Conservation (phyloP, 2,888 invertebrate genomes). For the Reticulitermes lucifugus region DNA sequence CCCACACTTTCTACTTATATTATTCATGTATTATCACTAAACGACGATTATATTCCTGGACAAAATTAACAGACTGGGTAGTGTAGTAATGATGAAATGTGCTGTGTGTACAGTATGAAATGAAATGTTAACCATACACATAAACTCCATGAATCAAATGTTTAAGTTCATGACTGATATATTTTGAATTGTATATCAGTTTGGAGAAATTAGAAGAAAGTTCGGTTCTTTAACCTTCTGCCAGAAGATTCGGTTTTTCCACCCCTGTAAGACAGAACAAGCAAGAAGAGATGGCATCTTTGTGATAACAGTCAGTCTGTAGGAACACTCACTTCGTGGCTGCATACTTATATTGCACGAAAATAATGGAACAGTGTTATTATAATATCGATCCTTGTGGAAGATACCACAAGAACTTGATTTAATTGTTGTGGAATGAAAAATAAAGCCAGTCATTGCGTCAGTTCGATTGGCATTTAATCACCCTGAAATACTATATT, state of each 20-base stretch:
- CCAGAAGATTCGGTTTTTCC: background rate
- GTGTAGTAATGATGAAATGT: too few relatives aligned
- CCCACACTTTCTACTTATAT: too few relatives aligned
- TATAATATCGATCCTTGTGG: background rate
- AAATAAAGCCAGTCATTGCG: conserved; percentile 21
- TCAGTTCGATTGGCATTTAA: background rate
- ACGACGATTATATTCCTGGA: too few relatives aligned
- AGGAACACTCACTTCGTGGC: background rate
- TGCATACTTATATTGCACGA: conserved; percentile 12
- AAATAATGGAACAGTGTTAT: conserved; percentile 6
- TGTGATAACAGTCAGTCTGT: conserved; percentile 3
- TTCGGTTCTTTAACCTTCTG: too few relatives aligned
- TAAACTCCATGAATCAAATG: too few relatives aligned
- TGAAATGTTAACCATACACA: too few relatives aligned
- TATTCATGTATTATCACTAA: too few relatives aligned
- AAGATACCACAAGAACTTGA: background rate
- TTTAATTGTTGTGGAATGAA: conserved; percentile 12
- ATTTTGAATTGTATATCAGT: too few relatives aligned
- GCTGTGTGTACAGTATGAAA: too few relatives aligned
- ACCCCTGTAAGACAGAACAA: background rate
- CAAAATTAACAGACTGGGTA: too few relatives aligned
- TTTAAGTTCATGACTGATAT: too few relatives aligned
- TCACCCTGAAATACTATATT: background rate
- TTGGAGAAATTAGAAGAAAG: too few relatives aligned
- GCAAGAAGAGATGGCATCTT: conserved; percentile 6